phyloP scores from a whole-genome alignment of 2,797 vertebrate species.

The Okamejei kenojei region DNA sequence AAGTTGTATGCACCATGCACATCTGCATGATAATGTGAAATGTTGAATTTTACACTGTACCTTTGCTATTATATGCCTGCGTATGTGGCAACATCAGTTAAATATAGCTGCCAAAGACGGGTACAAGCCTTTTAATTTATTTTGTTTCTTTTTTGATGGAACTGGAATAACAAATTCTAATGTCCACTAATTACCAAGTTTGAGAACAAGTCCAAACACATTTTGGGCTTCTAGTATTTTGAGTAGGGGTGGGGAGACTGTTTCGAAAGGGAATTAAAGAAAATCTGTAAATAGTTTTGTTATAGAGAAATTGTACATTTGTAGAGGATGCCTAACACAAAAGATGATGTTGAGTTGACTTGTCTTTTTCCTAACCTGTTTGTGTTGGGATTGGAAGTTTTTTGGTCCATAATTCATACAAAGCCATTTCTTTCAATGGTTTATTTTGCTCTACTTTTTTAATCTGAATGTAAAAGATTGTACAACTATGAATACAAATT shows the following conservation, averaged over 20 bases:
- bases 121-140: background rate
- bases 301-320: background rate
- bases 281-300: slow-evolving; percentile 25
- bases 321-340: background rate
- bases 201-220: background rate
- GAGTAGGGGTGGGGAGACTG: background rate
- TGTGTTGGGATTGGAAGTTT: background rate
- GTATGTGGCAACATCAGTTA: background rate
- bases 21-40: background rate
- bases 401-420: slow-evolving; percentile 30
- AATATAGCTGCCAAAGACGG: background rate
- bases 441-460: background rate
- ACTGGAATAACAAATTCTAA: slow-evolving; percentile 6
- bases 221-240: background rate
- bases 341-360: background rate
- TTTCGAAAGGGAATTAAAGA: background rate
- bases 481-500: background rate
- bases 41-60: background rate
- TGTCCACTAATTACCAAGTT: background rate
- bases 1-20: background rate
- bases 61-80: background rate
- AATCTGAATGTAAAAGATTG: background rate
- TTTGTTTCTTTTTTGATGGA: background rate
- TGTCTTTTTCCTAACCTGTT: background rate
- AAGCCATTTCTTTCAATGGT: slow-evolving; percentile 7